Base-by-base conservation (phyloP, 35 echinoderm and acorn worm species). In the Apostichopus californicus region DNA sequence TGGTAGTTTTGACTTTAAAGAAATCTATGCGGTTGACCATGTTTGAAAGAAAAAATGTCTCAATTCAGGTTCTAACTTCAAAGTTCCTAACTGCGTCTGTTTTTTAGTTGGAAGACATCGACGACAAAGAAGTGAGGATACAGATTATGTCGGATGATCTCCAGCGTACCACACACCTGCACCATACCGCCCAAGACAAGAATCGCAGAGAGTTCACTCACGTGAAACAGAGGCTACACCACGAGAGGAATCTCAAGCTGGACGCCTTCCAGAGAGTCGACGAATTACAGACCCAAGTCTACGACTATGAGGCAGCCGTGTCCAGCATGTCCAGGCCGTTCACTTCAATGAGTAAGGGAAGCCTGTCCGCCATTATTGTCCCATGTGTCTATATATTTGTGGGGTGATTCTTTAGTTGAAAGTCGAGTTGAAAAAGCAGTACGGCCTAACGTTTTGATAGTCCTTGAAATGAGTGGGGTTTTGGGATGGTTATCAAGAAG, bases 201-300 rank as follows among this genome's bases (percentile, higher is more conserved):
- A 92, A 92, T 17, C 87, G 90, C 10, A 86, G 88, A 73, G 97
- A 99, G 8, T 78, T 93, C 8, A 91, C 71, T 14, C 92, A 94
- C 55, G 92, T 99, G 53, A 94, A 94, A 64, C 81, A 90, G 14
- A 93, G 87, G 26, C 59, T 96, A 9, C 52, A 89, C 14, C 95
- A 96, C 87, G 97, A 99, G 56, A 96, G 97, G 6, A 91, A 68
- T 24, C 90, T 99, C 57, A 99, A 96, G 73, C 72, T 99, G 75
- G 97, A 95, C 64, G 97, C 97, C 9, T 99, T 99, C 90, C 91
- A 94, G 26, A 71, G 97, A 34, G 95, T 99, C 0, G 97, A 99
- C 93, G 97, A 99, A 56, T 79, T 99, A n/a, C 97, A 99, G 86
- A 93, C 97, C 0, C 97, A 99, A 57, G 97, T 99, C 0, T 99